Evolutionary conservation across 64 coral and sea anemone genomes (phyloP), one percentile per base, ranked within the genome.

Genomic region (Montipora cactus): DNA sequence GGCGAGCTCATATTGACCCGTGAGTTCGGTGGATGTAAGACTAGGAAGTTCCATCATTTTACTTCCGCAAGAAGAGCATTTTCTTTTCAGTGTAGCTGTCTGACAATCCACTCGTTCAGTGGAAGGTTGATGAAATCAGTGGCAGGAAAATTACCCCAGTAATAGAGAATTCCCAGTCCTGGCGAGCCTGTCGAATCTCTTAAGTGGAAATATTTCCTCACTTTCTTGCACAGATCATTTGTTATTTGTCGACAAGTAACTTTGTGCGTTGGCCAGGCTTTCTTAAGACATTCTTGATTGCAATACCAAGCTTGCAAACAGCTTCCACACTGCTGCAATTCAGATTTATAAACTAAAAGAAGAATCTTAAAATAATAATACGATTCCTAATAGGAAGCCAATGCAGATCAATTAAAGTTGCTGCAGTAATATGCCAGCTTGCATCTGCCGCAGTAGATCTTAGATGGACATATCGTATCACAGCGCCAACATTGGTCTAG

Each of bases 361-460:
- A n/a, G n/a, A n/a, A n/a, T n/a, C n/a, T n/a, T n/a, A n/a, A n/a
- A n/a, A n/a, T n/a, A n/a, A n/a, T n/a, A n/a, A n/a, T n/a, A n/a
- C n/a, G n/a, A n/a, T n/a, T n/a, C n/a, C n/a, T n/a, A n/a, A n/a
- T n/a, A n/a, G n/a, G n/a, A n/a, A n/a, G n/a, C n/a, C n/a, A n/a
- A n/a, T n/a, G n/a, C n/a, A n/a, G n/a, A n/a, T n/a, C n/a, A n/a
- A n/a, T n/a, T n/a, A n/a, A n/a, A n/a, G n/a, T 76, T 21, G 66
- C 90, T 88, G 55, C 94, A 95, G 59, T 96, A 96, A 21, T 62
- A 88, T 5, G 94, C 90, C 44, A 92, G 74, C 19, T 37, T 59
- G 81, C 81, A 84, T 84, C 15, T 67, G 47, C 57, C 61, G 88
- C 94, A 96, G 44, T 18, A 46, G 3, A 83, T 47, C 44, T 82